These are phyloP conservation scores for Odiellus spinosus DNA, from an alignment of 2,888 invertebrate species.

Conservation along the genomic window DNA sequence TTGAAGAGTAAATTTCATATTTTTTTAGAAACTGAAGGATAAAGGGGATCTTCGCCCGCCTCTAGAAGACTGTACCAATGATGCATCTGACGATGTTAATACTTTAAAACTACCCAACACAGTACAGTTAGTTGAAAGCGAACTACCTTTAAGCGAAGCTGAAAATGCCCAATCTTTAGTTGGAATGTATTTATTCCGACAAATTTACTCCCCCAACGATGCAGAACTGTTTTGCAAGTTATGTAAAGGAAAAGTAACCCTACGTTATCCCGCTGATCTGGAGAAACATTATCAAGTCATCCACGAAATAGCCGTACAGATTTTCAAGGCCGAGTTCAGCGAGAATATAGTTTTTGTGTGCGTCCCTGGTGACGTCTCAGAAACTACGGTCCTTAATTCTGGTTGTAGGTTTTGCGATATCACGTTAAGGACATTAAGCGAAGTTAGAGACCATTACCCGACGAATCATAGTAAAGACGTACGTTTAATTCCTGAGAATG, in stretches of 20 bases:
- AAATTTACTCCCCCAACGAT: constrained; percentile 19
- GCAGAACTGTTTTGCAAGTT: constrained; percentile 17
- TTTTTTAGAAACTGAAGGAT: no score
- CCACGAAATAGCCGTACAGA: constrained; percentile 20
- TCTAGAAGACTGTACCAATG: constrained; percentile 14
- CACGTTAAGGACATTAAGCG: constrained; percentile 17
- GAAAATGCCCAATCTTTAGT: constrained; percentile 14
- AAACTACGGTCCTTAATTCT: constrained; percentile 19
- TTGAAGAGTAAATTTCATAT: no score
- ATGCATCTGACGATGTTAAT: constrained; percentile 13
- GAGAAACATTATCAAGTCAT: constrained; percentile 20
- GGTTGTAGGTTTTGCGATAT: constrained; percentile 21
- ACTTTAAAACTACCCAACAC: constrained; percentile 15
- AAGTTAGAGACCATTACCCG: constrained; percentile 20
- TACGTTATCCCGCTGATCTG: constrained; percentile 18
- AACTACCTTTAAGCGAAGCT: constrained; percentile 15
- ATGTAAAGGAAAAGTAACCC: constrained; percentile 18
- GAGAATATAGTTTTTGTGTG: constrained; percentile 22
- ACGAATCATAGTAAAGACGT: constrained; percentile 19
- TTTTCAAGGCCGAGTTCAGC: constrained; percentile 20
- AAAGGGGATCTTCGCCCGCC: constrained; percentile 7
- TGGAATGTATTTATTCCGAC: constrained; percentile 16
- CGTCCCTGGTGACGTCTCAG: constrained; percentile 19
- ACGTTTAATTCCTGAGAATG: constrained; percentile 19
- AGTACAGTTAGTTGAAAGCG: constrained; percentile 16